Base-by-base conservation (phyloP, 2,888 invertebrate species). In the Patella caerulea region DNA sequence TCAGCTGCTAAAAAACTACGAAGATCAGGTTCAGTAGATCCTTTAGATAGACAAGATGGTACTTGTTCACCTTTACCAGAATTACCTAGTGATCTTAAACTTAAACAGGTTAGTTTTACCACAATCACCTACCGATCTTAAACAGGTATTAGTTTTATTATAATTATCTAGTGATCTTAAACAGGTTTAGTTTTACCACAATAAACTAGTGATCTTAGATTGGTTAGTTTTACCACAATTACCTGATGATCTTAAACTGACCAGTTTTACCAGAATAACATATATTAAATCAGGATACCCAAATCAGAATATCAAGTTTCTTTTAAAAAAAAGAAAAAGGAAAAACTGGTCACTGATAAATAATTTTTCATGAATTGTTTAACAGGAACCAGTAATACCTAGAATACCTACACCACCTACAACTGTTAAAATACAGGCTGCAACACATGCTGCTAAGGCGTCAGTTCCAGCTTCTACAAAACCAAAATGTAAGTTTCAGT, bases 81-180 rank as follows among this genome's bases (percentile, higher is more conserved):
- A 14, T 83, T 91, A n/a, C 91, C 91, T 11, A 87, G 86, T 17
- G 86, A 88, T 71, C 82, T 91, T 9, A 86, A 87, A 82, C 79
- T 81, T 72, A 90, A 88, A 82, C 90, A 90, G 85, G 89, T 88
- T 54, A 65, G 75, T 29, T 15, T 34, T 3, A 29, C 45, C 15
- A 34, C 5, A 24, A 65, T 15, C 0, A 59, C 34, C 12, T 59
- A 34, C 59, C 19, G 53, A 24, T 15, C 52, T n/a, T 52, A n/a
- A 53, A 52, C 19, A 45, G 19, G 17, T n/a, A 3, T n/a, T 19
- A 19, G 24, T n/a, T 34, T 34, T 29, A 15, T 11, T 7, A 17
- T 17, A 24, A 65, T 15, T 11, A 59, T 7, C n/a, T 59, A 17
- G 65, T 53, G 53, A 24, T 24, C 52, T 9, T n/a, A 52, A 45